Base-by-base conservation (phyloP, 1,140 invertebrate genomes). In the Orchestia grillus region DNA sequence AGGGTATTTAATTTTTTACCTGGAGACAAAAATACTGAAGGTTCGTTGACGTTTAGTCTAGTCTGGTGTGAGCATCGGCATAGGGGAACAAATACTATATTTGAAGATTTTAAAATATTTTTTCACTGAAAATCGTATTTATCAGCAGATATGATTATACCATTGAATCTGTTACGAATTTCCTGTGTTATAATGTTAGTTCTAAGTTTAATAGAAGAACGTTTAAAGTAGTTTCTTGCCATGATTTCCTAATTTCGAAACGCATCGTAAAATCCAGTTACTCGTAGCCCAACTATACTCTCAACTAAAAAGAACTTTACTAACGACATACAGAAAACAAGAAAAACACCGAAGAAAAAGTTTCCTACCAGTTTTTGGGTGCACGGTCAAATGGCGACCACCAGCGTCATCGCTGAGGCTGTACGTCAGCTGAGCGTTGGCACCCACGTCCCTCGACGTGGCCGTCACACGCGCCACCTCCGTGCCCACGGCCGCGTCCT, bases 371-470 rank as follows among this genome's bases (percentile, higher is more conserved):
- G 96, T 97, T 62, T 96, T 96, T 47, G 96, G 96, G 95, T 97
- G 96, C 0, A 97, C 96, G 87, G 47, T 57, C 1, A 97, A 87
- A 91, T 96, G 96, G 40, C 96, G 47, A 57, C 99, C 98, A 97
- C 98, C 98, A 97, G 99, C 99, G 42, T 99, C 99, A 91, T 98
- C 98, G n/a, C 99, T 98, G 87, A 99, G 98, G 53, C 98, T 98
- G 97, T 99, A 99, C 87, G 98, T 98, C 44, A 99, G 98, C 97
- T 99, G 98, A 0, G 99, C 99, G 97, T 99, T 99, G 40, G 99
- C 98, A 28, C 99, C 99, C 43, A 98, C 98, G 97, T 99, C 99
- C 97, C 98, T 98, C 36, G 99, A 99, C 0, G 98, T 98, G 0
- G 99, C 99, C 95, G 98, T 97, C 0, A 99, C 98, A 97, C 98